Evolutionary conservation across 2,113 vertebrate genomes (phyloP), one percentile per base, ranked within the genome.

Genomic region (Abramis brama): DNA sequence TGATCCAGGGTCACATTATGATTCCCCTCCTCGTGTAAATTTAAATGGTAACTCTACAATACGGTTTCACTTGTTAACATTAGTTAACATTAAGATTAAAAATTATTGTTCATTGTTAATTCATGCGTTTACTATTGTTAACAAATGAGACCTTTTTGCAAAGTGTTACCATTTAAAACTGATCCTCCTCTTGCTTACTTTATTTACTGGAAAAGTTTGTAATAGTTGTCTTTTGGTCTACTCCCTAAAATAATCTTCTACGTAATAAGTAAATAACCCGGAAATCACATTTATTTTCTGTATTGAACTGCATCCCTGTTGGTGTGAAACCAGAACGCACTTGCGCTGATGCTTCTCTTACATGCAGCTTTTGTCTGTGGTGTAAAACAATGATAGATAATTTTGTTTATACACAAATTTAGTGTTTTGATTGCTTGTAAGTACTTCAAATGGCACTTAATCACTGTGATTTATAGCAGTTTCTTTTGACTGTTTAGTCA

Each of bases 401-500:
- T 43, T 68, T 9, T 36, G 66, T 70, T 36, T 70, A 70, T 36
- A 21, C 7, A 21, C 66, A 4, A 19, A 10, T 70, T 21, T 70
- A 4, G 30, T 70, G 30, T 70, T 36, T 19, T 36, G 7, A 36
- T 33, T 66, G 64, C 5, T 1, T 74, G 23, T 50, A 36, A 27
- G 5, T 68, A 25, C n/a, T 27, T 27, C 2, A 6, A 43, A 4
- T 10, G n/a, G 7, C 45, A 30, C 11, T 25, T 75, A 8, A 47
- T 50, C 23, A 27, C 3, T 50, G 45, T 17, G 25, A 76, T 76
- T 9, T 50, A 23, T 47, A 12, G 5, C 0, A 3, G 3, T 62
- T 45, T 74, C 21, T 79, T 55, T 82, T 93, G 36, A 68, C 6
- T 73, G 10, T 84, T 50, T 39, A 39, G 87, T 55, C 76, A 60